A percentile compares a stretch with the other conserved stretches of the same genome.
phyloP scores from a whole-genome alignment of 1,140 invertebrate genomes.

The Mycetomoellerius zeteki region DNA sequence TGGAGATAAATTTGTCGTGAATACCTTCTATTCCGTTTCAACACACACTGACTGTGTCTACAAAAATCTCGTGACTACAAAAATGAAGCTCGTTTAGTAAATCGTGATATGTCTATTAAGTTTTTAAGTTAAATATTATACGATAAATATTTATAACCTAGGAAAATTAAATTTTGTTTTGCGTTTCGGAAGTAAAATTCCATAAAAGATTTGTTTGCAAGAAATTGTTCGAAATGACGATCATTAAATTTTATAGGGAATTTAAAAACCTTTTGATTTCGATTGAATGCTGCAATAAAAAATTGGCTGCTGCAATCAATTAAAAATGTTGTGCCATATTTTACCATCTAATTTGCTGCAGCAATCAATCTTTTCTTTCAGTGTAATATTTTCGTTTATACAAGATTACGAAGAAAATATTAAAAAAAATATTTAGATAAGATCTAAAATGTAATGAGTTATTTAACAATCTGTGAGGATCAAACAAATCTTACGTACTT shows the following conservation, averaged over 20 bases:
- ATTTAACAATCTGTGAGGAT: not conserved
- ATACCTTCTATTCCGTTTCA: not conserved
- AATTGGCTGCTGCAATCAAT: too few species aligned
- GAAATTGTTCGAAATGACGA: too few species aligned
- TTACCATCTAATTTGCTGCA: too few species aligned
- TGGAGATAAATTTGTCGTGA: not conserved
- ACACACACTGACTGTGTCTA: not conserved
- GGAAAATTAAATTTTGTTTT: too few species aligned
- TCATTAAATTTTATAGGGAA: too few species aligned
- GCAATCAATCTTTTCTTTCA: too few species aligned
- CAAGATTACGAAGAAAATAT: slow-evolving; percentile 2
- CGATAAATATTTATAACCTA: not conserved
- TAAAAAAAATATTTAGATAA: not conserved
- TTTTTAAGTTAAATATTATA: not conserved
- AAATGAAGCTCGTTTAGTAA: not conserved
- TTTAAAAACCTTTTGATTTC: too few species aligned
- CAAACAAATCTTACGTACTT: slow-evolving; percentile 87
- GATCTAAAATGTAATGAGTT: not conserved
- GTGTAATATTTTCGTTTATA: not conserved
- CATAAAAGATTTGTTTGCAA: too few species aligned
- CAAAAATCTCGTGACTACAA: too few species aligned
- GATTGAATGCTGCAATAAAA: too few species aligned
- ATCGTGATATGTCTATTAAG: not conserved
- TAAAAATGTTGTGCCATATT: too few species aligned
- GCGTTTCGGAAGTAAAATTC: too few species aligned